Conservation (phyloP, 1,140 invertebrate species). For the Rhyacophila brunnea region DNA sequence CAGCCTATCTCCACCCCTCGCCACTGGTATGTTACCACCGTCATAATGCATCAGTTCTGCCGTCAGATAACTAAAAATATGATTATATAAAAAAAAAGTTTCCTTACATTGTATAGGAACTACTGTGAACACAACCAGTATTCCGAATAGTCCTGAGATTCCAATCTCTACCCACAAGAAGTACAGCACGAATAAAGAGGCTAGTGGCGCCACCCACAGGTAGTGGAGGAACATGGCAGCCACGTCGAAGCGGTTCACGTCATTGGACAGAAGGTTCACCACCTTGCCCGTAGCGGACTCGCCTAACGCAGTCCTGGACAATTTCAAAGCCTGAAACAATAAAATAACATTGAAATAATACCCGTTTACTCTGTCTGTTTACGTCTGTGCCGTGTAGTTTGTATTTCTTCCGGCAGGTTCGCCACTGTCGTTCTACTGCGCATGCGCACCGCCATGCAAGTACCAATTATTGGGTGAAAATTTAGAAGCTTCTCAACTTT, state of each 20-base stretch:
- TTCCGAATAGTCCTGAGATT: slow-evolving; percentile 66
- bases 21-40: too few species aligned
- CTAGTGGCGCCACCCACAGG: slow-evolving; percentile 67
- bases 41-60: background rate
- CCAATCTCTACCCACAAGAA: slow-evolving; percentile 67
- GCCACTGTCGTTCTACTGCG: too few species aligned
- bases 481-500: too few species aligned
- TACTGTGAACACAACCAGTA: slow-evolving; percentile 66
- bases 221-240: slow-evolving; percentile 60
- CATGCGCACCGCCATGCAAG: too few species aligned
- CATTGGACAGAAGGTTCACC: slow-evolving; percentile 81
- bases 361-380: too few species aligned
- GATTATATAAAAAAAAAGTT: slow-evolving; percentile 7
- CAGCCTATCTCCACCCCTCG: too few species aligned
- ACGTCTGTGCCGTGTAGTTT: too few species aligned
- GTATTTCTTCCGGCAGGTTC: too few species aligned
- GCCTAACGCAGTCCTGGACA: slow-evolving; percentile 66
- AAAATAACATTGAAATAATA: background rate
- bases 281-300: slow-evolving; percentile 82
- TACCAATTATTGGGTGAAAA: too few species aligned
- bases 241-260: slow-evolving; percentile 66
- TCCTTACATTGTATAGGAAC: slow-evolving; percentile 69
- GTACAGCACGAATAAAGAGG: slow-evolving; percentile 60
- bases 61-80: background rate
- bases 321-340: slow-evolving; percentile 52